Base-by-base conservation (phyloP, 2,888 invertebrate genomes). In the Saturnia pavonia region DNA sequence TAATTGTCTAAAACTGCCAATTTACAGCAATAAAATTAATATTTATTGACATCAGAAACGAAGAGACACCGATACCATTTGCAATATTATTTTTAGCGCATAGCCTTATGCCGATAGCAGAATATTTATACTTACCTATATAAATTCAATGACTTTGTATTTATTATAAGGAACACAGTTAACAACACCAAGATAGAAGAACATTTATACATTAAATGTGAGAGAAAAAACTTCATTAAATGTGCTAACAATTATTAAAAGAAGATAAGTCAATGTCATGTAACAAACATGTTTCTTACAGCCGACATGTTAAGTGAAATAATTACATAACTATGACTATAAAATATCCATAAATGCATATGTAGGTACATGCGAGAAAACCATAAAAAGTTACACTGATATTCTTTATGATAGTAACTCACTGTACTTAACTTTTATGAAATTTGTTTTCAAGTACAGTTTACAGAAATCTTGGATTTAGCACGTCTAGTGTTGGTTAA, bases 1-100 rank as follows among this genome's bases (percentile, higher is more conserved):
- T 14, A 60, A 60, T 60, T 60, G 57, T 27, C 57, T 60, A 60
- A 60, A 60, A 60, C 27, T 60, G 57, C 14, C 27, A 14, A 60
- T 25, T 14, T 1, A 27, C 14, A 60, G 57, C 8, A 60, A 60
- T 25, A 60, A n/a, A n/a, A 27, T 60, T 60, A 60, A 60, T 60
- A 27, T 60, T 22, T 16, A 60, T 60, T 60, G 57, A 60, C 27
- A 25, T 14, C 27, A 60, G 11, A 60, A 4, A 60, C 25, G 57
- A 60, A 60, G 14, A 60, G 57, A 60, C 54, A 54, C 57, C 57
- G 6, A 27, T 27, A 60, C 57, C 57, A 60, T 27, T 54, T 60
- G 25, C 14, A 27, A 27, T 60, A 27, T 25, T 60, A 14, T 60
- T 9, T 54, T 3, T 8, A 54, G 1, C 22, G 54, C 22, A 11